phyloP scores from a whole-genome alignment of 2,888 invertebrate genomes.

The Bugula neritina region DNA sequence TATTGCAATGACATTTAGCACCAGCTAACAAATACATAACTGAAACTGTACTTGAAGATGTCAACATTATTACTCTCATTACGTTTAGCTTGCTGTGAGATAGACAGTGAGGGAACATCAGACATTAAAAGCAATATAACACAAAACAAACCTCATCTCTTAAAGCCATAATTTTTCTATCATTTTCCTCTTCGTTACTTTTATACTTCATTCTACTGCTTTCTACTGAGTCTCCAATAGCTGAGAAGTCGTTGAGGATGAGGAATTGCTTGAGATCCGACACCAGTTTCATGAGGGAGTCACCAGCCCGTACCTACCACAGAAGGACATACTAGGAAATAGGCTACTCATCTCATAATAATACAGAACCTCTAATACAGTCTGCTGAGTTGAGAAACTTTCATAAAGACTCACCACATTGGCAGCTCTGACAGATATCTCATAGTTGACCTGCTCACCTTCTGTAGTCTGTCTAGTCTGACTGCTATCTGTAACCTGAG shows the following conservation, averaged over 20 bases:
- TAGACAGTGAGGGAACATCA: too few species aligned
- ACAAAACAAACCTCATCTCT: slow-evolving; percentile 87
- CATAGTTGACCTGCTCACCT: slow-evolving; percentile 89
- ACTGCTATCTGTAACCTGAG: slow-evolving; percentile 65
- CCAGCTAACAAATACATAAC: too few species aligned
- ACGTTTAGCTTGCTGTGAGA: too few species aligned
- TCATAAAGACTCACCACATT: slow-evolving; percentile 76
- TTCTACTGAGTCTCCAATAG: slow-evolving; percentile 93
- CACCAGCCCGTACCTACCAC: slow-evolving; percentile 77
- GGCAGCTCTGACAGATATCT: slow-evolving; percentile 92
- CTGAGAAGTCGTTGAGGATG: slow-evolving; percentile 94
- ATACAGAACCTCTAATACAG: too few species aligned
- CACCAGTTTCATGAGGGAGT: slow-evolving; percentile 91
- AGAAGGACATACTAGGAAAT: background rate
- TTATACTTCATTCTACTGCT: slow-evolving; percentile 83
- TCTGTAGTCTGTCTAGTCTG: slow-evolving; percentile 84
- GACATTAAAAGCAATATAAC: too few species aligned
- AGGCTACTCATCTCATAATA: too few species aligned
- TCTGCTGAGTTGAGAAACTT: too few species aligned
- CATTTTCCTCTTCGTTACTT: slow-evolving; percentile 83
- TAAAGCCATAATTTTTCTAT: slow-evolving; percentile 82
- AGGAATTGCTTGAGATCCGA: slow-evolving; percentile 96
- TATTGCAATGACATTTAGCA: too few species aligned
- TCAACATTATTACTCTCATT: too few species aligned
- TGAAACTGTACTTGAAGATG: too few species aligned